Evolutionary conservation across 2,797 vertebrate species (phyloP).

Genomic region (Smutsia temminckii): DNA sequence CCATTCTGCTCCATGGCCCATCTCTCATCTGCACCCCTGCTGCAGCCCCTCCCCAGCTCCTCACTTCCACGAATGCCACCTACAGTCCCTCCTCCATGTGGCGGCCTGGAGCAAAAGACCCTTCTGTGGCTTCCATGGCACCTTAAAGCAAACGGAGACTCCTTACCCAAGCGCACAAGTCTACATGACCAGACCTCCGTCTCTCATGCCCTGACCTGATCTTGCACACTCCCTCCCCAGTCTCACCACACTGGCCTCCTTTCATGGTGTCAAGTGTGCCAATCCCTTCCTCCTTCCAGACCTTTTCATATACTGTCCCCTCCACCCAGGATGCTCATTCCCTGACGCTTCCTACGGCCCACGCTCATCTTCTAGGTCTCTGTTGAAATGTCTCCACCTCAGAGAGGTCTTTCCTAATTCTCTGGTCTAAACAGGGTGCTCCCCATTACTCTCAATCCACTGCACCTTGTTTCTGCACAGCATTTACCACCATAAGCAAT

Average conservation of each 20-base stretch:
- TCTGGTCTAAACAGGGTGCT: background rate
- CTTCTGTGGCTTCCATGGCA: background rate
- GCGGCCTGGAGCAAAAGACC: background rate
- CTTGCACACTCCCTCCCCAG: background rate
- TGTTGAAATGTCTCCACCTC: background rate
- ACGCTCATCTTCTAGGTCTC: background rate
- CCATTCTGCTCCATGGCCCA: background rate
- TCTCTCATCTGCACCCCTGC: background rate
- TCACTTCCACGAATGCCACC: background rate
- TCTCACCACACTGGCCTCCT: background rate
- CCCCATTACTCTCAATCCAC: background rate
- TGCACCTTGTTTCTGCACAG: background rate
- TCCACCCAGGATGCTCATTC: background rate
- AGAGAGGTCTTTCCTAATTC: background rate
- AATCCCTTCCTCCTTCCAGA: background rate
- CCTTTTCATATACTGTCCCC: background rate
- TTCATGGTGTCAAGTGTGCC: background rate
- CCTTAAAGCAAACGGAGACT: background rate
- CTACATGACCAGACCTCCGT: background rate
- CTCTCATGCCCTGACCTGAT: background rate
- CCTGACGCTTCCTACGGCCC: background rate
- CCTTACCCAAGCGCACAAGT: background rate
- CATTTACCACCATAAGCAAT: background rate
- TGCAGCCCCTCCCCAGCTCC: rapidly evolving
- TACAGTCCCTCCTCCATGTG: background rate